A percentile compares a stretch with the other conserved stretches of the same genome.
phyloP scores from a whole-genome alignment of 2,797 vertebrate species.

The Aulostomus chinensis region DNA sequence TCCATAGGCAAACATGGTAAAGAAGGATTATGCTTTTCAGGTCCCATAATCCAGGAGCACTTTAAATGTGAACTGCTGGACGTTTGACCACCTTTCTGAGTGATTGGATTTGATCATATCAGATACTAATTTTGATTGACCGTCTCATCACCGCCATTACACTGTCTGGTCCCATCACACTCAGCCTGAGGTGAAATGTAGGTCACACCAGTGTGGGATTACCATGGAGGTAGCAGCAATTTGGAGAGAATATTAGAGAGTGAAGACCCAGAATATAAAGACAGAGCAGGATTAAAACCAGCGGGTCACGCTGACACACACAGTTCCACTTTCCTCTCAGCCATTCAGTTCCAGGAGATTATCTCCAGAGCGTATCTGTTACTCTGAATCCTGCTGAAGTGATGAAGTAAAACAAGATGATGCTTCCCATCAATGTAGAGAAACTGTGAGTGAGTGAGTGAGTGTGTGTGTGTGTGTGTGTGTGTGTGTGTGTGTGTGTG shows the following conservation, averaged over 20 bases:
- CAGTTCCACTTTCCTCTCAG: constrained; percentile 34
- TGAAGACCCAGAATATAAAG: constrained; percentile 57
- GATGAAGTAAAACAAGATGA: background rate
- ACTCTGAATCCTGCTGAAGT: too few species aligned
- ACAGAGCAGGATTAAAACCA: constrained; percentile 57
- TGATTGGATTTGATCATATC: constrained; percentile 52
- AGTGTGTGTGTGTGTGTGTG: too few species aligned
- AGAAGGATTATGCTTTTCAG: constrained; percentile 54
- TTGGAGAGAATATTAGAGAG: constrained; percentile 59
- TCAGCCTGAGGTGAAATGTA: constrained; percentile 44
- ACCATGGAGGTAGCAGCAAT: constrained; percentile 67
- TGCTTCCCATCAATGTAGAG: too few species aligned
- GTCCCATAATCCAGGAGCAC: constrained; percentile 44
- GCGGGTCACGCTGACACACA: constrained; percentile 32
- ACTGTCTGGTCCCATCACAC: constrained; percentile 10
- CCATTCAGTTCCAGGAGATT: constrained; percentile 38
- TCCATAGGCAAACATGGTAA: background rate
- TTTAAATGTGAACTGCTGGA: constrained; percentile 35
- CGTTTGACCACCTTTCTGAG: constrained; percentile 35
- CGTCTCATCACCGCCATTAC: constrained; percentile 14
- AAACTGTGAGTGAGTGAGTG: too few species aligned
- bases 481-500: too few species aligned
- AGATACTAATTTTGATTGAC: constrained; percentile 50
- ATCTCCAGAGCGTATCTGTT: constrained; percentile 1
- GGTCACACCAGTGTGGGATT: constrained; percentile 62